These are phyloP conservation scores for Drosophila colorata DNA, from an alignment of 2,888 invertebrate genomes.

Conservation along the genomic window DNA sequence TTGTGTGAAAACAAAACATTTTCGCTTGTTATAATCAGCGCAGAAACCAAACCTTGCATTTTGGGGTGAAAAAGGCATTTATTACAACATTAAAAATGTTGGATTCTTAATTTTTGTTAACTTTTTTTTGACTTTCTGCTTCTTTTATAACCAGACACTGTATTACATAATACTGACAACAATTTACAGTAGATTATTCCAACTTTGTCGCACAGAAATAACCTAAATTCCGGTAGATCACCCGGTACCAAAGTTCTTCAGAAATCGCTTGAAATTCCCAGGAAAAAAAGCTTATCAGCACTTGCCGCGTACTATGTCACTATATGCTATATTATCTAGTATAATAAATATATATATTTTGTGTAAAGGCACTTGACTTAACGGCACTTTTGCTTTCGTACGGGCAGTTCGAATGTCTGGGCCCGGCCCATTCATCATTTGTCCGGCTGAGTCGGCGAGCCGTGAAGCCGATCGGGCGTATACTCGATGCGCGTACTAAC, in stretches of 20 bases:
- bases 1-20: no score
- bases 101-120: no score
- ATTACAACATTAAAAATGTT: no score
- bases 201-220: constrained; percentile 2
- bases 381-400: constrained; percentile 71
- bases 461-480: constrained; percentile 19
- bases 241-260: constrained; percentile 1
- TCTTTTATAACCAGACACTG: background rate
- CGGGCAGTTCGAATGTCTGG: background rate
- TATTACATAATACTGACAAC: background rate
- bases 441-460: background rate
- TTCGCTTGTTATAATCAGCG: no score
- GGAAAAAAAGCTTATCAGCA: constrained; percentile 47
- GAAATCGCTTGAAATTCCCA: constrained; percentile 8
- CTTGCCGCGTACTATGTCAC: constrained; percentile 29
- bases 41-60: no score
- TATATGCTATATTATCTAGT: constrained; percentile 27
- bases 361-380: constrained; percentile 37
- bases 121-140: no score
- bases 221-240: constrained; percentile 22
- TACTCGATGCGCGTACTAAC: constrained; percentile 58
- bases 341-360: constrained; percentile 2
- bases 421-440: constrained; percentile 40
- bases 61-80: no score
- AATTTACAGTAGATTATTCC: background rate